Evolutionary conservation across 2,113 vertebrate genomes (phyloP).

Genomic region (Eublepharis macularius): DNA sequence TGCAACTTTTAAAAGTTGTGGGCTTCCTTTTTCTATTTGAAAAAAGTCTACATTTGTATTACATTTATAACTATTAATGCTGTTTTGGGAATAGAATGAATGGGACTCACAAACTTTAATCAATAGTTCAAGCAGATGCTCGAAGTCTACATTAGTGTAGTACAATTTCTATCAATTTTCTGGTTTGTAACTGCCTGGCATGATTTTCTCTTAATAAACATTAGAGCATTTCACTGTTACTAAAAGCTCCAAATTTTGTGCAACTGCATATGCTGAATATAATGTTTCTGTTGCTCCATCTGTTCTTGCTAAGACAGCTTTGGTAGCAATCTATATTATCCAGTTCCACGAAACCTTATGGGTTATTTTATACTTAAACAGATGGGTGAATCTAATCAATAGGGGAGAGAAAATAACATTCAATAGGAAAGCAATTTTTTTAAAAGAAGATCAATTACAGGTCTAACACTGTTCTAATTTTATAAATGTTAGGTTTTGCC

Average conservation of each 20-base stretch:
- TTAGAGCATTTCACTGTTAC: slow-evolving; percentile 11
- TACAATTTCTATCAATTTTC: slow-evolving; percentile 27
- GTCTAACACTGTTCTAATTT: slow-evolving; percentile 13
- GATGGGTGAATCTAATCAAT: slow-evolving; percentile 59
- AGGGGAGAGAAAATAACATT: slow-evolving; percentile 42
- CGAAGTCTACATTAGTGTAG: slow-evolving; percentile 4
- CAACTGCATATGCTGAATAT: slow-evolving; percentile 33
- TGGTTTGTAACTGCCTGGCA: slow-evolving; percentile 17
- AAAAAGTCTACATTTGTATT: slow-evolving; percentile 24
- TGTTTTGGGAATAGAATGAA: background rate
- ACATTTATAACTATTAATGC: background rate
- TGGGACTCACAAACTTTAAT: slow-evolving; percentile 22
- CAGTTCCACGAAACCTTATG: slow-evolving; percentile 17
- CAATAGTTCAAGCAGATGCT: slow-evolving; percentile 30
- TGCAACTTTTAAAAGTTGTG: background rate
- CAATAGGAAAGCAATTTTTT: slow-evolving; percentile 22
- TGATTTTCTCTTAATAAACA: slow-evolving; percentile 31
- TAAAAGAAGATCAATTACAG: background rate
- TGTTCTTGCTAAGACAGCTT: slow-evolving; percentile 33
- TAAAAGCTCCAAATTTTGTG: slow-evolving; percentile 13
- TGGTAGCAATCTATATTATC: slow-evolving; percentile 28
- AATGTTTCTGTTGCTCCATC: slow-evolving; percentile 32
- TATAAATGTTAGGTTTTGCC: background rate
- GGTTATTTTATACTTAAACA: slow-evolving; percentile 58
- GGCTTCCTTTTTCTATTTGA: slow-evolving; percentile 2